Evolutionary conservation across 2,888 invertebrate genomes (phyloP).

Genomic region (Corbicula japonica): DNA sequence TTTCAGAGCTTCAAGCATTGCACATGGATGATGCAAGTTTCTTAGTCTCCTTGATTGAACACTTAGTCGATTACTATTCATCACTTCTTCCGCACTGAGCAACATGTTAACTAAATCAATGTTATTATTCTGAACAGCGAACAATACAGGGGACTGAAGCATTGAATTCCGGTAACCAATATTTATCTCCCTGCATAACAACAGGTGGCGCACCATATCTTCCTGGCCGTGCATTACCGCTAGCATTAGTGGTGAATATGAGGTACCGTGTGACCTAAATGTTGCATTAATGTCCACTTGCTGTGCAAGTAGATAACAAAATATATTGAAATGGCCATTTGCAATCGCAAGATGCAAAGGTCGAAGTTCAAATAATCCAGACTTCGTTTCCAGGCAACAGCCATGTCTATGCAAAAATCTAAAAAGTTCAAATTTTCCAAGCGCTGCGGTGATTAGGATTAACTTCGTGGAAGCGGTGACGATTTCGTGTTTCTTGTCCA

Average conservation of each 20-base stretch:
- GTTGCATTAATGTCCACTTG: constrained; percentile 60
- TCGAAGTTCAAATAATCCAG: constrained; percentile 60
- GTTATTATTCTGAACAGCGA: constrained; percentile 63
- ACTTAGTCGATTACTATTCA: constrained; percentile 8
- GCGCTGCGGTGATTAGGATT: constrained; percentile 50
- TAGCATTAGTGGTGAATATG: constrained; percentile 61
- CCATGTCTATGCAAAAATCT: constrained; percentile 56
- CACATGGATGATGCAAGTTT: constrained; percentile 59
- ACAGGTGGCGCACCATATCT: constrained; percentile 61
- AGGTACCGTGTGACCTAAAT: constrained; percentile 57
- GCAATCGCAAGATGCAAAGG: constrained; percentile 60
- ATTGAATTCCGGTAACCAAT: constrained; percentile 58
- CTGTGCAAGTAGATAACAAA: constrained; percentile 58
- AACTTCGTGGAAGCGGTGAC: constrained; percentile 55
- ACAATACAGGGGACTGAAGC: constrained; percentile 58
- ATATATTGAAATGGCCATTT: constrained; percentile 64
- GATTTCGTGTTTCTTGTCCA: constrained; percentile 52
- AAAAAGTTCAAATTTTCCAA: constrained; percentile 59
- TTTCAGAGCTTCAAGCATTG: constrained; percentile 62
- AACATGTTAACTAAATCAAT: constrained; percentile 56
- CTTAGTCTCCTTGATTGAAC: constrained; percentile 2
- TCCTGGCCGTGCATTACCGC: constrained; percentile 56
- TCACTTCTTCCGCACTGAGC: constrained; percentile 54
- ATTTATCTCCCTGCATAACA: constrained; percentile 53
- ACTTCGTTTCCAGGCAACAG: constrained; percentile 56